Base-by-base conservation (phyloP, 1,140 invertebrate species). In the Rhynchophorus ferrugineus region DNA sequence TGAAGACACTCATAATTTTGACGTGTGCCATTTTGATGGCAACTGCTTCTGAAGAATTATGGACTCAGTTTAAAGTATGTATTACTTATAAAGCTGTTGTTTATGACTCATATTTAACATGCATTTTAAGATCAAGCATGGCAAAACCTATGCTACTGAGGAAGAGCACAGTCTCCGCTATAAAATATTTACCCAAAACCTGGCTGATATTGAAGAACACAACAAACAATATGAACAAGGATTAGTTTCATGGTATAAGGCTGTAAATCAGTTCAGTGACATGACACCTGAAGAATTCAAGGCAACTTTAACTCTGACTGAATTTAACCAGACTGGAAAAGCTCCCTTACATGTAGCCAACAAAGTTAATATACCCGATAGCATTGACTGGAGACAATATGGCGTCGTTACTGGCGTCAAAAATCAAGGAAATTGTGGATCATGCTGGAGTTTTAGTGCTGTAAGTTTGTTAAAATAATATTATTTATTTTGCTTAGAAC, bases 251-350 rank as follows among this genome's bases (percentile, higher is more conserved):
- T 91, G 74, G 70, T 79, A 78, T 61, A 63, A 89, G 55, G 76
- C 67, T 29, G 67, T 90, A 59, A 93, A 93, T 70, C 80, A 90
- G 64, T 93, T 84, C 69, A 80, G 80, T 43, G 91, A 94, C 72
- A 76, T 91, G 84, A 75, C 91, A 56, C 81, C 81, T 66, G 82
- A 88, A 59, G 90, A 94, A 72, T 91, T 92, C 24, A 38, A 21
- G 69, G 1, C 14, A 16, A 71, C 77, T 1, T 57, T 86, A 61
- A 76, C 71, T 57, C 21, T 6, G 5, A 29, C n/a, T 8, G 18
- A 1, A 21, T 58, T 16, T 19, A 34, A n/a, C 20, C 19, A 20
- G n/a, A n/a, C 8, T 24, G 6, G n/a, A n/a, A n/a, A n/a, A n/a
- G n/a, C n/a, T n/a, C n/a, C n/a, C n/a, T n/a, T n/a, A n/a, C n/a